Percentiles rank a stretch among this genome's conserved stretches.
These are phyloP conservation scores for Campoletis sonorensis DNA, from an alignment of 1,140 invertebrate genomes.

Conservation along the genomic window DNA sequence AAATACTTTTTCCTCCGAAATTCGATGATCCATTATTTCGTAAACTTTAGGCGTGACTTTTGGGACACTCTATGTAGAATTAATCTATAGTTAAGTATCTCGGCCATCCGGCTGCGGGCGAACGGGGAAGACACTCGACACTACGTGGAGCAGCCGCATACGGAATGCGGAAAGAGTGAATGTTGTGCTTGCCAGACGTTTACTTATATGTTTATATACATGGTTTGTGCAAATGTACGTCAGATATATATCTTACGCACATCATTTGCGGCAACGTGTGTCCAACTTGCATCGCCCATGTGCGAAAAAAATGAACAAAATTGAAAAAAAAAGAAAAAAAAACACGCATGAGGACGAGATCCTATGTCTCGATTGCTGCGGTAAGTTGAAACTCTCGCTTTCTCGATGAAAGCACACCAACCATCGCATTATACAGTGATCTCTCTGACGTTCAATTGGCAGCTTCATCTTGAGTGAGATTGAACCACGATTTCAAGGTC, in stretches of 20 bases:
- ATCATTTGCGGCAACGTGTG: background rate
- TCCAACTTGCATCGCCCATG: conserved; percentile 1
- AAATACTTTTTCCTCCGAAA: too few species aligned
- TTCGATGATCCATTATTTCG: too few species aligned
- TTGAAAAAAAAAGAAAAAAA: conserved; percentile 6
- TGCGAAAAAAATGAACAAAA: conserved; percentile 5
- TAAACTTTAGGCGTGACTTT: too few species aligned
- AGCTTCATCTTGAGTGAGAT: background rate
- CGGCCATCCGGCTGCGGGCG: conserved; percentile 35
- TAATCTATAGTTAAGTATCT: conserved; percentile 16
- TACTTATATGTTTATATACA: background rate
- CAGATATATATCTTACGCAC: background rate
- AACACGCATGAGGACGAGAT: conserved; percentile 20
- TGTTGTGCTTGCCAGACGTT: conserved; percentile 14
- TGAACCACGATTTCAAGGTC: conserved; percentile 2
- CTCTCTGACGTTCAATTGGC: conserved; percentile 8
- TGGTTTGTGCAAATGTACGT: background rate
- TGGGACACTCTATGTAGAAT: background rate
- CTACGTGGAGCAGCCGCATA: background rate
- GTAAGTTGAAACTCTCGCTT: conserved; percentile 34
- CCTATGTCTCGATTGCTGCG: conserved; percentile 23
- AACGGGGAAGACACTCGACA: conserved; percentile 19
- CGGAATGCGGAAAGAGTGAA: conserved; percentile 39
- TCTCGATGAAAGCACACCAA: conserved; percentile 22
- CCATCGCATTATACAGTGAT: background rate